Evolutionary conservation across 2,888 invertebrate genomes (phyloP).

Genomic region (Sylvicola cinctus): DNA sequence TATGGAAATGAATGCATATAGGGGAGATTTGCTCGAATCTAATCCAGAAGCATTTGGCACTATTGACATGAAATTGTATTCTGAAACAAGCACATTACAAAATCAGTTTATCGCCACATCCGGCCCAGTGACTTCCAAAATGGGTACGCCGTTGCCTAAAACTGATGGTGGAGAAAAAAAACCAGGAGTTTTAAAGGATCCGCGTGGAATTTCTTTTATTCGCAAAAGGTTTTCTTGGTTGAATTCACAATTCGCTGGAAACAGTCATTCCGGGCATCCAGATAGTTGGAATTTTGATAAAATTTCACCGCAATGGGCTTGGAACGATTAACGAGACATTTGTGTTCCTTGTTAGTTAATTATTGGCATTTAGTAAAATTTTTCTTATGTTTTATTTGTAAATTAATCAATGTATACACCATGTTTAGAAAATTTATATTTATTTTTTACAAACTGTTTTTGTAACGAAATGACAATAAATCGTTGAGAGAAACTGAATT

Average conservation of each 20-base stretch:
- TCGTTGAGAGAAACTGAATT: too few species aligned
- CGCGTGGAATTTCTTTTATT: background rate
- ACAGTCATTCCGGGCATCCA: constrained; percentile 21
- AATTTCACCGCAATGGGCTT: constrained; percentile 23
- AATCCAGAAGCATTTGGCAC: constrained; percentile 22
- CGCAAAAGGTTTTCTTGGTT: constrained; percentile 19
- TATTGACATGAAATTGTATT: constrained; percentile 23
- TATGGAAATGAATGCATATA: constrained; percentile 19
- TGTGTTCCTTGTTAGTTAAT: too few species aligned
- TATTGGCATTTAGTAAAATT: too few species aligned
- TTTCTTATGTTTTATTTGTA: too few species aligned
- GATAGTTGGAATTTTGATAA: constrained; percentile 23
- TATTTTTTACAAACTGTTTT: too few species aligned
- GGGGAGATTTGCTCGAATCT: constrained; percentile 22
- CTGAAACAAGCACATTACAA: constrained; percentile 17
- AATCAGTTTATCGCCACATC: constrained; percentile 23
- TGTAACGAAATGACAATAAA: too few species aligned
- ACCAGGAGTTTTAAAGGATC: background rate
- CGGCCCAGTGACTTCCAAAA: constrained; percentile 19
- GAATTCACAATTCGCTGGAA: constrained; percentile 13
- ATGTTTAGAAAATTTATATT: too few species aligned
- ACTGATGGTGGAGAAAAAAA: background rate
- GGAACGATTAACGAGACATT: constrained; percentile 9
- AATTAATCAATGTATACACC: too few species aligned
- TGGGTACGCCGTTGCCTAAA: constrained; percentile 7